phyloP scores from a whole-genome alignment of 2,888 invertebrate genomes.

The Nemapogon koenigi region DNA sequence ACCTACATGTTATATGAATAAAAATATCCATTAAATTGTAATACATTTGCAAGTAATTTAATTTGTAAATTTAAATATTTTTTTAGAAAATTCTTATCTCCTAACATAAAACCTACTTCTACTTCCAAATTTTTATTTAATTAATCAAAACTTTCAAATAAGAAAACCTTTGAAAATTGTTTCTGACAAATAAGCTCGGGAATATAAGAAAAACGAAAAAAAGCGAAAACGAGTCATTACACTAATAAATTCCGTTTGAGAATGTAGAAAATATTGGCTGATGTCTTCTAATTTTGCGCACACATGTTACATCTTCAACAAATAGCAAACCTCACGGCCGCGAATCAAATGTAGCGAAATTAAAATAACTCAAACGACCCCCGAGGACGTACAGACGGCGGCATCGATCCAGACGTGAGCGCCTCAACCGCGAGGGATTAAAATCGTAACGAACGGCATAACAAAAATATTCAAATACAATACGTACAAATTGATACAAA shows the following conservation, averaged over 20 bases:
- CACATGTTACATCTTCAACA: too few species aligned
- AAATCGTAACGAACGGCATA: constrained; percentile 54
- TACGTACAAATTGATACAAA: constrained; percentile 65
- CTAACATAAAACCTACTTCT: too few species aligned
- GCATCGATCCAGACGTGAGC: constrained; percentile 40
- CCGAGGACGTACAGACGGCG: constrained; percentile 45
- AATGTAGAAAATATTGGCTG: too few species aligned
- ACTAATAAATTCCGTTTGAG: too few species aligned
- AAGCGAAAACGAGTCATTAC: too few species aligned
- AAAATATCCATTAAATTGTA: too few species aligned
- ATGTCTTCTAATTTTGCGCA: too few species aligned
- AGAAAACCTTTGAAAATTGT: not conserved
- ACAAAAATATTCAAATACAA: constrained; percentile 65
- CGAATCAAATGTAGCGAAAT: constrained; percentile 37
- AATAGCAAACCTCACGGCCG: too few species aligned
- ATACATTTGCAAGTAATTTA: too few species aligned
- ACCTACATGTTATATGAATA: too few species aligned
- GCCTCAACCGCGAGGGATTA: constrained; percentile 53
- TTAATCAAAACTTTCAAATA: not conserved
- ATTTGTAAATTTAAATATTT: not conserved
- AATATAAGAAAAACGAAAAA: too few species aligned
- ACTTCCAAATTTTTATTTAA: not conserved
- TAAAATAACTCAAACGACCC: constrained; percentile 28
- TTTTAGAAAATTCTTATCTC: not conserved
- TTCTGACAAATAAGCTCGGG: too few species aligned